These are phyloP conservation scores for Phalacrocorax brasilianus DNA, from an alignment of 2,113 vertebrate species.

Conservation along the genomic window DNA sequence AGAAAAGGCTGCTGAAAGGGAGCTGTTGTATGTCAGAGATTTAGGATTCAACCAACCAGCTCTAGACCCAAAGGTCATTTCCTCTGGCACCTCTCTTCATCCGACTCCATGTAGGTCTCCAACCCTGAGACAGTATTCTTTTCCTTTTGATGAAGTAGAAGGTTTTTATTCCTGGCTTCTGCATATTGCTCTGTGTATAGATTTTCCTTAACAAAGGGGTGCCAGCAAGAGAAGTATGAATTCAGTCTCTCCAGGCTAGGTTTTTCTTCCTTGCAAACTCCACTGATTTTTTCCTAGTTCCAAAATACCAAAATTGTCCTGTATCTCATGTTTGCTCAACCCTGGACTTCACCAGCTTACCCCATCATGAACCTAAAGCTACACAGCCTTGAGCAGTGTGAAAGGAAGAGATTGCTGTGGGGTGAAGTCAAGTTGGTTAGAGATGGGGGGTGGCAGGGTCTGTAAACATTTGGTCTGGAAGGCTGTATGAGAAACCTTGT, in stretches of 20 bases:
- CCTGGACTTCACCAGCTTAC: not conserved
- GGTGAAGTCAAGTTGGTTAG: not conserved
- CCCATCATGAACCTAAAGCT: not conserved
- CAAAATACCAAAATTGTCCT: not conserved
- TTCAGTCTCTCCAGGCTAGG: not conserved
- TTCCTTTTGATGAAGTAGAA: not conserved
- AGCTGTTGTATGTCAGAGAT: not conserved
- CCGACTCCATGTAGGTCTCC: not conserved
- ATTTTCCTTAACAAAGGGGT: not conserved
- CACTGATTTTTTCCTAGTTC: not conserved
- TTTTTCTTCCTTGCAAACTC: not conserved
- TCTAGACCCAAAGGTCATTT: not conserved
- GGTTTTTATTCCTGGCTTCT: not conserved
- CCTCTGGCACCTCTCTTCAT: not conserved
- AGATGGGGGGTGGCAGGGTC: not conserved
- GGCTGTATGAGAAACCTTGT: not conserved
- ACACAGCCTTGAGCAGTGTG: not conserved
- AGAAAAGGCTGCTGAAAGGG: not conserved
- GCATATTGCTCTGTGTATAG: not conserved
- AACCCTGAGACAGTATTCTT: not conserved
- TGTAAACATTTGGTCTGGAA: not conserved
- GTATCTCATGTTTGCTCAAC: not conserved
- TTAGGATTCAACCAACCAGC: not conserved
- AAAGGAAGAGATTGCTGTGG: not conserved
- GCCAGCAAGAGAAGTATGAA: not conserved